A percentile compares a stretch with the other conserved stretches of the same genome.
Evolutionary conservation across 1,140 invertebrate genomes (phyloP).

Genomic region (Chrysomallon squamiferum): DNA sequence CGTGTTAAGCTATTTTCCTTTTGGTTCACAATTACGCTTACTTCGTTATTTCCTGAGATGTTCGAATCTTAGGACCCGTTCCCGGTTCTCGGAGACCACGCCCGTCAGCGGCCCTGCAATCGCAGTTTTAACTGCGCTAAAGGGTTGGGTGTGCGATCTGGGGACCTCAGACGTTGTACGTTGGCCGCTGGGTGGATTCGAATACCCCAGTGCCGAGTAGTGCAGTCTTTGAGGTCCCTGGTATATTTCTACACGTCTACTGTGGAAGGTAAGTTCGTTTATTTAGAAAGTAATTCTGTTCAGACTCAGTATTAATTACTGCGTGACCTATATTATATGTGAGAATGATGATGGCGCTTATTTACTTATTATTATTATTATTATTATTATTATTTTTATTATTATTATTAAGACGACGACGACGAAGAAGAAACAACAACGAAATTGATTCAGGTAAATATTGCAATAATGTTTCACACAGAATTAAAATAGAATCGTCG

Average conservation of each 20-base stretch:
- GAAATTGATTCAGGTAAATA: too few relatives aligned
- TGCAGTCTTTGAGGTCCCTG: neutral
- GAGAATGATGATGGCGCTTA: too few relatives aligned
- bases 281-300: too few relatives aligned
- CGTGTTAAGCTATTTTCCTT: neutral
- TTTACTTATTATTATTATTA: too few relatives aligned
- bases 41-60: slow-evolving; percentile 19
- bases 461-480: too few relatives aligned
- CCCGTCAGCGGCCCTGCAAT: slow-evolving; percentile 14
- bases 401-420: too few relatives aligned
- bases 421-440: too few relatives aligned
- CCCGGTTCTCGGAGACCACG: slow-evolving; percentile 12
- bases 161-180: slow-evolving; percentile 10
- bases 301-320: too few relatives aligned
- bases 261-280: too few relatives aligned
- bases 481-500: too few relatives aligned
- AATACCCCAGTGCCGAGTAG: neutral
- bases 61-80: slow-evolving; percentile 16
- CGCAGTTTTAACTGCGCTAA: slow-evolving; percentile 8
- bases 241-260: neutral
- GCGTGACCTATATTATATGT: too few relatives aligned
- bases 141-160: slow-evolving; percentile 12
- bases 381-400: too few relatives aligned
- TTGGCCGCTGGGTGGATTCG: neutral
- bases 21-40: slow-evolving; percentile 1